phyloP scores from a whole-genome alignment of 2,797 vertebrate species.

The Notamacropus eugenii region DNA sequence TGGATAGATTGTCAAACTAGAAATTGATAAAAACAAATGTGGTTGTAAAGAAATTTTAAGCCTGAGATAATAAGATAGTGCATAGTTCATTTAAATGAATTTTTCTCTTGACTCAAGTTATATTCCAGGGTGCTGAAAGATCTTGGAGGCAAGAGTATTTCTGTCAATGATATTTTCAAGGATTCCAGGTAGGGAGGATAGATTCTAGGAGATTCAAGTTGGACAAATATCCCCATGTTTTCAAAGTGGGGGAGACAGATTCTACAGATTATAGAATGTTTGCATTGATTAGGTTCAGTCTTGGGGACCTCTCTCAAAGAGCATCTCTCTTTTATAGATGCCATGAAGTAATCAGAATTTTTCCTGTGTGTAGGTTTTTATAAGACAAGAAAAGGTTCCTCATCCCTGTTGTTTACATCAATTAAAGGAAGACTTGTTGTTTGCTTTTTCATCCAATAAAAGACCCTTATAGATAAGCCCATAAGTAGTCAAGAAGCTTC shows the following conservation, averaged over 20 bases:
- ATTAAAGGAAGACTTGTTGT: background rate
- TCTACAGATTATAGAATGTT: background rate
- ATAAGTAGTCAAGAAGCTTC: background rate
- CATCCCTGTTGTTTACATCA: background rate
- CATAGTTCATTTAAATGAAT: background rate
- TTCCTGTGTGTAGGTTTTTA: background rate
- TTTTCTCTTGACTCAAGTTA: background rate
- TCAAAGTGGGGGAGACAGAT: background rate
- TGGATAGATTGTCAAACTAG: background rate
- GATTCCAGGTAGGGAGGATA: background rate
- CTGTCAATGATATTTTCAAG: background rate
- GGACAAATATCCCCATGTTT: background rate
- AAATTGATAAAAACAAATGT: background rate
- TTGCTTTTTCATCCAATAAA: background rate
- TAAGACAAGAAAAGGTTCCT: background rate
- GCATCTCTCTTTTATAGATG: background rate
- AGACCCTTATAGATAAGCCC: background rate
- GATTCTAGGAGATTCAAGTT: background rate
- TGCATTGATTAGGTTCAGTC: background rate
- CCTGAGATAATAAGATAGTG: background rate
- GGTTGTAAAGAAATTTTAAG: background rate
- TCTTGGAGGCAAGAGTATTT: background rate
- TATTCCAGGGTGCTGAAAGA: background rate
- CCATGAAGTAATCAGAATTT: background rate
- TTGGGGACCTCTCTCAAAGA: background rate